A percentile compares a stretch with the other conserved stretches of the same genome.
These are phyloP conservation scores for Axea sp. DNA, from an alignment of 2,888 invertebrate species.

Conservation along the genomic window DNA sequence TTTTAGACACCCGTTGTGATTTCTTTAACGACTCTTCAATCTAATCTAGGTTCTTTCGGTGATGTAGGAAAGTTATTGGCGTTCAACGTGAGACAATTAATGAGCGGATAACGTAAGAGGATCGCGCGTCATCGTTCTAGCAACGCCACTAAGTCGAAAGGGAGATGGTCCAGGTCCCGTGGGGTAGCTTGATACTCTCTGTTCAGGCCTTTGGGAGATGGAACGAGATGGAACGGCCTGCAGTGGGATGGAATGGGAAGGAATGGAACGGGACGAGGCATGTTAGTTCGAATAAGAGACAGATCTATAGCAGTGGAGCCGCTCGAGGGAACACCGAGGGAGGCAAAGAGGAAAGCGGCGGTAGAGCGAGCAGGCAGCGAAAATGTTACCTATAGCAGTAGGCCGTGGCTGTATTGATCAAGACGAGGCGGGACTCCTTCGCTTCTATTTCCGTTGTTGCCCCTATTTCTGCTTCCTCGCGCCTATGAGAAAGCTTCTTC, in stretches of 20 bases:
- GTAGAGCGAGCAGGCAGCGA: slow-evolving; percentile 69
- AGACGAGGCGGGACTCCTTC: slow-evolving; percentile 78
- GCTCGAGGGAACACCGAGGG: slow-evolving; percentile 65
- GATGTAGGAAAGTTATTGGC: not conserved
- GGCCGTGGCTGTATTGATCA: slow-evolving; percentile 79
- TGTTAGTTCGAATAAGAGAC: slow-evolving; percentile 77
- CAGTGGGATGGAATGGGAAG: slow-evolving; percentile 60
- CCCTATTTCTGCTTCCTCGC: slow-evolving; percentile 75
- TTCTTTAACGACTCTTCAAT: too few species aligned
- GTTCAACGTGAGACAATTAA: slow-evolving; percentile 6
- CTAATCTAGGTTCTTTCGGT: too few species aligned
- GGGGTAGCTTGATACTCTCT: slow-evolving; percentile 71
- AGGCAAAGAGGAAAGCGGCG: slow-evolving; percentile 66
- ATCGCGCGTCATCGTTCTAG: slow-evolving; percentile 29
- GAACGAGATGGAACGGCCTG: slow-evolving; percentile 68
- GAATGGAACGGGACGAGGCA: slow-evolving; percentile 71
- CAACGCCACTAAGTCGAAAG: slow-evolving; percentile 30
- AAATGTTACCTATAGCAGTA: slow-evolving; percentile 76
- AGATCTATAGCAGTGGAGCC: slow-evolving; percentile 73
- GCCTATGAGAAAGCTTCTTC: slow-evolving; percentile 72
- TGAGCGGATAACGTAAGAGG: slow-evolving; percentile 29
- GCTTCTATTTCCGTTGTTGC: slow-evolving; percentile 78
- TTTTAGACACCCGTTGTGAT: too few species aligned
- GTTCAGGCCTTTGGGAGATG: slow-evolving; percentile 67
- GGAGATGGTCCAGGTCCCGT: slow-evolving; percentile 72